A percentile compares a stretch with the other conserved stretches of the same genome.
Conservation (phyloP, 2,888 invertebrate genomes). For the Cordilura impudica region DNA sequence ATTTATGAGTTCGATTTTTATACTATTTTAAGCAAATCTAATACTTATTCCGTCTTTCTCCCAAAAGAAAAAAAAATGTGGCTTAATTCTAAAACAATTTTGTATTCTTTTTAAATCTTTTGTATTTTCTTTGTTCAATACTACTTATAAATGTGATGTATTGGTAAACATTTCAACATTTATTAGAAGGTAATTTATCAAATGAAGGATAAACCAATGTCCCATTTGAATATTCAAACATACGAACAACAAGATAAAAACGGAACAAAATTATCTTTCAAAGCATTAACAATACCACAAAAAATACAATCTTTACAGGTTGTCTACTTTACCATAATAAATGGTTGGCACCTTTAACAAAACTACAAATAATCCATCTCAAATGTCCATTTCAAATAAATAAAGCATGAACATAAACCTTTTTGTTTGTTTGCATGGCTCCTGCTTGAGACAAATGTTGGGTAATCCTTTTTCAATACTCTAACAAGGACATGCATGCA, state of each 20-base stretch:
- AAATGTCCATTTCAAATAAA: constrained; percentile 65
- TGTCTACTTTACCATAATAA: constrained; percentile 54
- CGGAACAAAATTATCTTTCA: constrained; percentile 5
- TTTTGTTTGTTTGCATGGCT: constrained; percentile 25
- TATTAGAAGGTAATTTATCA: constrained; percentile 64
- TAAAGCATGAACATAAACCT: constrained; percentile 56
- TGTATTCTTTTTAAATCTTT: background rate
- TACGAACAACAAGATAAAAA: background rate
- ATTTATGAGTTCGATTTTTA: background rate
- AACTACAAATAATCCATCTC: constrained; percentile 64
- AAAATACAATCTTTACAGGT: constrained; percentile 34
- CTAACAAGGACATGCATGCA: constrained; percentile 21
- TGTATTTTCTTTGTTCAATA: constrained; percentile 18
- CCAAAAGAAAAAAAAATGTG: too few relatives aligned
- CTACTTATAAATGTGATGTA: constrained; percentile 46
- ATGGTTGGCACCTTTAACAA: constrained; percentile 59
- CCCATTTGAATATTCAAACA: constrained; percentile 50
- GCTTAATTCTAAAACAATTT: constrained; percentile 19
- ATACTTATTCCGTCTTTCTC: too few relatives aligned
- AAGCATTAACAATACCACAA: constrained; percentile 8
- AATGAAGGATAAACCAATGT: constrained; percentile 57
- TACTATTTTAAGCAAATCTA: background rate
- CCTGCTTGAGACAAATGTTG: constrained; percentile 51
- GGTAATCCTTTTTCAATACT: constrained; percentile 55
- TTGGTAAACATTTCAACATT: constrained; percentile 61